Percentiles rank a stretch among this genome's conserved stretches.
Conservation (phyloP, 2,797 vertebrate genomes). For the Myotis myotis region DNA sequence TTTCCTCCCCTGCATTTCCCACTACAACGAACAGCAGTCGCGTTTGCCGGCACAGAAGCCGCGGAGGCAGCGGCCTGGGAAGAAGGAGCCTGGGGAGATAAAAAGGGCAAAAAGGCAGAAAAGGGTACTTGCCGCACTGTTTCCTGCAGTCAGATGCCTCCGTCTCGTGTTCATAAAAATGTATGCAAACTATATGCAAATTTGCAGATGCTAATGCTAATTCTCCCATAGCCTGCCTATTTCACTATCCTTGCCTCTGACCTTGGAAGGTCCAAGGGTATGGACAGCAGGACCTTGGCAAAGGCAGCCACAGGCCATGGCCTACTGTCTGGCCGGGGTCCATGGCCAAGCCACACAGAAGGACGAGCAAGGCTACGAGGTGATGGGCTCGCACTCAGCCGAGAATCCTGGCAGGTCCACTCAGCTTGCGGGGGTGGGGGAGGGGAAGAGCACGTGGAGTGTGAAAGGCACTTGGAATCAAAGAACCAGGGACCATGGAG, state of each 20-base stretch:
- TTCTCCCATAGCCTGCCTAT: not conserved
- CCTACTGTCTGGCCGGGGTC: not conserved
- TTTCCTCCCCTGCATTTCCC: not conserved
- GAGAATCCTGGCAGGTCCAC: not conserved
- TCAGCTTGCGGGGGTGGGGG: not conserved
- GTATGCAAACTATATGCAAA: not conserved
- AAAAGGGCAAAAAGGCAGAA: not conserved
- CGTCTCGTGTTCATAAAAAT: not conserved
- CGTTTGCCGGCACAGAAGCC: not conserved
- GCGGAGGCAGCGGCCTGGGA: not conserved
- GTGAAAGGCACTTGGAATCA: not conserved
- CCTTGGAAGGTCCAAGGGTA: not conserved
- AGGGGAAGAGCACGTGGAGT: rapidly evolving
- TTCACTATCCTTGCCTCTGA: not conserved
- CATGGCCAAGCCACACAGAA: rapidly evolving
- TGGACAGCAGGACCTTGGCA: not conserved
- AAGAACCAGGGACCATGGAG: not conserved
- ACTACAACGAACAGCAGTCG: rapidly evolving
- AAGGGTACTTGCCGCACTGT: not conserved
- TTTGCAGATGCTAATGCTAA: not conserved
- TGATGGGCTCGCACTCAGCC: not conserved
- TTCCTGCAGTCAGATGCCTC: not conserved
- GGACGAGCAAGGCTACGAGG: not conserved
- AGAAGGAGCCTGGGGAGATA: not conserved
- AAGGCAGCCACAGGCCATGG: not conserved